These are phyloP conservation scores for Chrysotoxum bicinctum DNA, from an alignment of 2,888 invertebrate species.

Conservation along the genomic window DNA sequence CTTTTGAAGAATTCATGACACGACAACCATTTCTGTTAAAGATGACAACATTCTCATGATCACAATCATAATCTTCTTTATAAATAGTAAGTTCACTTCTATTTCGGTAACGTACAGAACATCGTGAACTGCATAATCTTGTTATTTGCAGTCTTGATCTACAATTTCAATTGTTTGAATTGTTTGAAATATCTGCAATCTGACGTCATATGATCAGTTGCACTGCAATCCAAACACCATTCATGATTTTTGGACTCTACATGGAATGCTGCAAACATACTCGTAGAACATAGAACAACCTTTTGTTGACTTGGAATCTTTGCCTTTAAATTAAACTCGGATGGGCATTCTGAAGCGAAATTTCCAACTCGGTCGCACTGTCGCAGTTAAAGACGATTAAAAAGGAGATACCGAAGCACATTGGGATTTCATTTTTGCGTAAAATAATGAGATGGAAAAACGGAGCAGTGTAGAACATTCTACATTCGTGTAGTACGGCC, in stretches of 20 bases:
- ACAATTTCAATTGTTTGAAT: too few relatives aligned
- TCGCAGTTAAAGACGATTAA: conserved; percentile 10
- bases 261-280: background rate
- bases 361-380: conserved; percentile 4
- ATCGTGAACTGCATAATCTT: background rate
- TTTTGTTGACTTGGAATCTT: background rate
- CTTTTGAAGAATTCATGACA: background rate
- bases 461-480: too few relatives aligned
- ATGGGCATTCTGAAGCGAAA: conserved; percentile 21
- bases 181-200: too few relatives aligned
- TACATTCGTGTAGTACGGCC: too few relatives aligned
- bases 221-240: background rate
- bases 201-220: too few relatives aligned
- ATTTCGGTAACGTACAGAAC: conserved; percentile 21
- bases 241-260: background rate
- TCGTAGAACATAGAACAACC: background rate
- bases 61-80: conserved; percentile 4
- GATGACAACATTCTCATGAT: background rate
- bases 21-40: too few relatives aligned
- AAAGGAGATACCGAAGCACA: too few relatives aligned
- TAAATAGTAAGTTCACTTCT: conserved; percentile 5
- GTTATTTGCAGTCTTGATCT: background rate
- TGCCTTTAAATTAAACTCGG: conserved; percentile 4
- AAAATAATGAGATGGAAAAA: too few relatives aligned
- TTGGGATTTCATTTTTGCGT: too few relatives aligned